Evolutionary conservation across 2,888 invertebrate species (phyloP).

Genomic region (Melieria picta): DNA sequence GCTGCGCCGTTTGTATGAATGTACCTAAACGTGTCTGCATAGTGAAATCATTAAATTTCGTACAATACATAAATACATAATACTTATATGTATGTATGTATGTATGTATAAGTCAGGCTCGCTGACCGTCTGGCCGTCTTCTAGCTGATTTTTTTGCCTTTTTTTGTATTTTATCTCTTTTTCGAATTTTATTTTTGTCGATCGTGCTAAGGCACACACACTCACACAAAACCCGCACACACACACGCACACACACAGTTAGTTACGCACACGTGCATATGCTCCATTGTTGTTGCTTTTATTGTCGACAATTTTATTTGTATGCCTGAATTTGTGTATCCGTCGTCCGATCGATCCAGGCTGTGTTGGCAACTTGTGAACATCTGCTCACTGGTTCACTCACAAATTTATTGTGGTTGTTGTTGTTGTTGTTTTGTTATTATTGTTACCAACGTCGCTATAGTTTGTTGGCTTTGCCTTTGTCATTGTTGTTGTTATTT

Average conservation of each 20-base stretch:
- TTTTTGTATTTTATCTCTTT: constrained; percentile 7
- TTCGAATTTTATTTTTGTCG: background rate
- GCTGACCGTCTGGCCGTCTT: constrained; percentile 4
- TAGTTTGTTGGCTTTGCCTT: constrained; percentile 27
- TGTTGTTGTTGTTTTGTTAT: constrained; percentile 42
- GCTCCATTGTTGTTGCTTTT: background rate
- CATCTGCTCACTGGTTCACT: constrained; percentile 61
- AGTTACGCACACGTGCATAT: background rate
- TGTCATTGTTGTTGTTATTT: constrained; percentile 56
- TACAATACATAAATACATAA: background rate
- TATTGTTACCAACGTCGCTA: constrained; percentile 24
- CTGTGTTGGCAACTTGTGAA: constrained; percentile 58
- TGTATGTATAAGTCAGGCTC: background rate
- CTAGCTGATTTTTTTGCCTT: background rate
- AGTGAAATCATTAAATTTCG: too few species aligned
- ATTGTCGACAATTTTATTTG: constrained; percentile 20
- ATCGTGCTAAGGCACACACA: background rate
- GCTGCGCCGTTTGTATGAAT: too few species aligned
- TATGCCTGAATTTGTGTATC: constrained; percentile 21
- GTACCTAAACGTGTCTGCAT: too few species aligned
- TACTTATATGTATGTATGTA: background rate
- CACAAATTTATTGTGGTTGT: constrained; percentile 48
- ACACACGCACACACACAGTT: background rate
- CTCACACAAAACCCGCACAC: background rate
- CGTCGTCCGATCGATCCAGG: constrained; percentile 42